These are phyloP conservation scores for Euplexia lucipara DNA, from an alignment of 2,888 invertebrate genomes.

Conservation along the genomic window DNA sequence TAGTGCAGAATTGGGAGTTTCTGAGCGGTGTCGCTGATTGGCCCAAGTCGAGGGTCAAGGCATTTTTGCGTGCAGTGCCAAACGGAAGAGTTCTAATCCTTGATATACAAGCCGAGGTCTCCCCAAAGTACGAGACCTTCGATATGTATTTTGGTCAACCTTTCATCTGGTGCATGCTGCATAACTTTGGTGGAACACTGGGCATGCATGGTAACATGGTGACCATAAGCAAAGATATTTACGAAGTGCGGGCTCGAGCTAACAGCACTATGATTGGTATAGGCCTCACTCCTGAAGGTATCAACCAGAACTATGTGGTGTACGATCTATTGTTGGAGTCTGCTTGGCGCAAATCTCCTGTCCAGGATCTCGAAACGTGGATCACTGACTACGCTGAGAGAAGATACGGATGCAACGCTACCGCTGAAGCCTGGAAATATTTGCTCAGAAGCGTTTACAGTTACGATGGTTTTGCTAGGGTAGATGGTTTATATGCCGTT, in stretches of 20 bases:
- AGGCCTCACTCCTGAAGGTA: constrained; percentile 98
- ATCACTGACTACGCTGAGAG: constrained; percentile 92
- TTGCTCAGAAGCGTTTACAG: constrained; percentile 93
- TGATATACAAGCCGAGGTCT: constrained; percentile 96
- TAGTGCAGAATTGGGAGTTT: constrained; percentile 96
- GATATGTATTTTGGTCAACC: constrained; percentile 97
- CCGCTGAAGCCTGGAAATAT: constrained; percentile 92
- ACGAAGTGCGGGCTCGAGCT: constrained; percentile 90
- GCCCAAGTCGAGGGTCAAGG: not conserved
- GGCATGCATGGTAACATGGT: constrained; percentile 97
- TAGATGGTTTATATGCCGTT: constrained; percentile 94
- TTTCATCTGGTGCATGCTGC: constrained; percentile 99
- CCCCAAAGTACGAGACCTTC: constrained; percentile 87
- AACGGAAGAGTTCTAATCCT: constrained; percentile 95
- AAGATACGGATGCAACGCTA: constrained; percentile 93
- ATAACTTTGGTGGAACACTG: constrained; percentile 98
- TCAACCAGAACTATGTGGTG: constrained; percentile 98
- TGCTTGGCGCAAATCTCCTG: constrained; percentile 92
- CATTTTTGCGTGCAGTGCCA: constrained; percentile 90
- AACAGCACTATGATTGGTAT: constrained; percentile 96
- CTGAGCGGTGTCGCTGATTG: constrained; percentile 84
- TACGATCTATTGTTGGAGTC: constrained; percentile 98
- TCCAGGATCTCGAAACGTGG: constrained; percentile 92
- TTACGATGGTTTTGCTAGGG: constrained; percentile 91
- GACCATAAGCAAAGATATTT: constrained; percentile 93